Base-by-base conservation (phyloP, 2,888 invertebrate genomes). In the Homarus gammarus region DNA sequence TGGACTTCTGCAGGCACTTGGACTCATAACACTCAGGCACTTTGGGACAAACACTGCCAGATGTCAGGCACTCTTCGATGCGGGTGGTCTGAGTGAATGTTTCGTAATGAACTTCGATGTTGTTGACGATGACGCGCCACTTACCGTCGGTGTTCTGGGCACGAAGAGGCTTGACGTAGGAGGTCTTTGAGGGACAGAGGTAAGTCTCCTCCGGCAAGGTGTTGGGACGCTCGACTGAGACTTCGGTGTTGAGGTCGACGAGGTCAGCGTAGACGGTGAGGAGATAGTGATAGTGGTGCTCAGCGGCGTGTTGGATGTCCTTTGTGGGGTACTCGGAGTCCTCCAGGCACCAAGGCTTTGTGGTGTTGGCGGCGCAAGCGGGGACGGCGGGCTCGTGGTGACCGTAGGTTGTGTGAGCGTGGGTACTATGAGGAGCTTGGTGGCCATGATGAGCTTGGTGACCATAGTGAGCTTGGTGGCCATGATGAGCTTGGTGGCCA, bases 1-100 rank as follows among this genome's bases (percentile, higher is more conserved):
- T 86, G 81, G 89, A 91, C 89, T 93, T 93, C 91, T 93, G 93
- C 68, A 92, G 87, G 78, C 93, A 93, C 49, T 89, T 91, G 75
- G 92, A 92, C n/a, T 89, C 90, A 83, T 92, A 93, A 91, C 93
- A 93, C 27, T 91, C 79, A 6, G 93, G 92, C 40, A 93, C 91
- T 73, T 92, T 85, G 10, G 93, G 92, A 33, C 93, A 93, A 1
- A 91, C 31, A 2, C 88, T 78, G 3, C 92, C 92, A 10, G 90
- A 31, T 0, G 92, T 81, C 75, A 88, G 68, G 79, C 92, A 92
- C 49, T 91, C 88, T 79, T 92, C 92, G n/a, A 92, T 56, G 15
- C 92, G 81, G 79, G 89, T 90, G 40, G 92, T 92, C 73, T 92
- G 92, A 40, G 92, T 92, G 44, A 92, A 72, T 15, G 87, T 90